A percentile compares a stretch with the other conserved stretches of the same genome.
These are phyloP conservation scores for Acleris holmiana DNA, from an alignment of 2,888 invertebrate species.

Conservation along the genomic window DNA sequence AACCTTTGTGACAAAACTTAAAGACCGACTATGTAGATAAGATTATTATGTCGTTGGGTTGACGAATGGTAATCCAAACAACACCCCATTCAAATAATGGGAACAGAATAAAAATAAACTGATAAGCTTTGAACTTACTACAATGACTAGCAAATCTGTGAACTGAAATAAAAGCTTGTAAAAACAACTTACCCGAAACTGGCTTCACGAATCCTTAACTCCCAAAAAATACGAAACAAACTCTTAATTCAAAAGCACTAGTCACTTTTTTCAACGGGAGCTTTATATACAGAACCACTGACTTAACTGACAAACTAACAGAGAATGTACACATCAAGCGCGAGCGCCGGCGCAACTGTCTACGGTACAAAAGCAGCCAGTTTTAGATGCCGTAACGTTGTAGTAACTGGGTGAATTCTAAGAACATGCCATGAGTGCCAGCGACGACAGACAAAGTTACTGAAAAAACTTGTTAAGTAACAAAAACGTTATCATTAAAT, in stretches of 20 bases:
- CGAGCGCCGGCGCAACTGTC: constrained; percentile 20
- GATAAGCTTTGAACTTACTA: too few species aligned
- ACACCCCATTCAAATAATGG: too few species aligned
- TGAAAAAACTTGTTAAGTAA: not conserved
- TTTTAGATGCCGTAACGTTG: constrained; percentile 27
- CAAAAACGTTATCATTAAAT: not conserved
- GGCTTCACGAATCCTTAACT: not conserved
- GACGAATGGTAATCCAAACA: too few species aligned
- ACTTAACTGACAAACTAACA: constrained; percentile 16
- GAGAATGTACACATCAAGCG: constrained; percentile 23
- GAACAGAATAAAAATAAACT: too few species aligned
- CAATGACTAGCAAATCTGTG: too few species aligned
- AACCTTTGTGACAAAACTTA: too few species aligned
- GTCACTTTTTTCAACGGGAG: constrained; percentile 9
- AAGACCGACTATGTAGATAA: too few species aligned
- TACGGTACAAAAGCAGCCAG: constrained; percentile 32
- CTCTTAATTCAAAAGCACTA: not conserved
- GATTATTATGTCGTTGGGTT: too few species aligned
- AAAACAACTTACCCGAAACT: not conserved
- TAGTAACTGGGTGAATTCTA: constrained; percentile 30
- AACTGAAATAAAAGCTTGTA: not conserved
- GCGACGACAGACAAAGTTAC: not conserved
- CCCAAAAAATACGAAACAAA: not conserved
- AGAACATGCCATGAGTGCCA: constrained; percentile 29
- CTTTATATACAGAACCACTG: constrained; percentile 8